These are phyloP conservation scores for Drosophila melanosoma DNA, from an alignment of 2,888 invertebrate species.

Conservation along the genomic window DNA sequence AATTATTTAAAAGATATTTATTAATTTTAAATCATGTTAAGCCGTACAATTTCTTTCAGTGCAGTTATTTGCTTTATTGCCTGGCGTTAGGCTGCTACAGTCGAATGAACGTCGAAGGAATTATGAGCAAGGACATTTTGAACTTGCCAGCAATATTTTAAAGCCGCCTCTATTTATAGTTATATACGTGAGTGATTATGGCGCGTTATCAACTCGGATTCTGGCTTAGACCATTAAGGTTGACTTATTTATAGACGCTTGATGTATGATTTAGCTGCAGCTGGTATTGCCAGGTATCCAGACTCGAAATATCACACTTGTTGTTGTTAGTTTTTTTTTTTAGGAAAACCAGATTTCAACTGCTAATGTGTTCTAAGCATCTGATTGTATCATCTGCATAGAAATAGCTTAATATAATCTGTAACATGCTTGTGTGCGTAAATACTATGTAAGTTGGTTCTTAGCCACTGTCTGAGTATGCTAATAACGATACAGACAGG, in stretches of 20 bases:
- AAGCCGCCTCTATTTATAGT: slow-evolving; percentile 61
- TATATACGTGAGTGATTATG: slow-evolving; percentile 72
- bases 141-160: slow-evolving; percentile 59
- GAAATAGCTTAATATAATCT: slow-evolving; percentile 52
- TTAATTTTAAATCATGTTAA: background rate
- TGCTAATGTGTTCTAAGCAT: slow-evolving; percentile 50
- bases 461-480: slow-evolving; percentile 63
- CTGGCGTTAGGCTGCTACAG: slow-evolving; percentile 56
- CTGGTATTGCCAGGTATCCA: background rate
- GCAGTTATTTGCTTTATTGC: slow-evolving; percentile 30
- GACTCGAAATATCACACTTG: background rate
- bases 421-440: slow-evolving; percentile 47
- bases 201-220: slow-evolving; percentile 61
- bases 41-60: slow-evolving; percentile 21
- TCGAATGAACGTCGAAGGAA: slow-evolving; percentile 20
- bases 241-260: slow-evolving; percentile 73
- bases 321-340: background rate
- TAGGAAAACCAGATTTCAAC: slow-evolving; percentile 43
- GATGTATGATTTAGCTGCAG: slow-evolving; percentile 66
- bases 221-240: slow-evolving; percentile 66
- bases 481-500: slow-evolving; percentile 53
- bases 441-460: slow-evolving; percentile 65
- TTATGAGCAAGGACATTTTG: slow-evolving; percentile 69
- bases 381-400: slow-evolving; percentile 69
- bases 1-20: background rate